Evolutionary conservation across 2,113 vertebrate species (phyloP).

Genomic region (Pterophyllum scalare): DNA sequence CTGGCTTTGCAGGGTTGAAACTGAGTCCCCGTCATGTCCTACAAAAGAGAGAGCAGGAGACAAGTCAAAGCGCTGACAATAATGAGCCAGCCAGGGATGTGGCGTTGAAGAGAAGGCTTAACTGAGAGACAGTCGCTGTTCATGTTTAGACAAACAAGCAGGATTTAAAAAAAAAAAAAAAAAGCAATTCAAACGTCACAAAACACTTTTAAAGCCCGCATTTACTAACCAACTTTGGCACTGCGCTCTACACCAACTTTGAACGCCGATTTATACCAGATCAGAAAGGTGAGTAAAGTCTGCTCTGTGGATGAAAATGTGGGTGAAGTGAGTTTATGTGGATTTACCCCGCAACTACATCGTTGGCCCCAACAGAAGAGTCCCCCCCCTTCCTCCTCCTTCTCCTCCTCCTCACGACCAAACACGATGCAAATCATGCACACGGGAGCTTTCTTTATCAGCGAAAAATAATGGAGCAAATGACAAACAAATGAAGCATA

Average conservation of each 20-base stretch:
- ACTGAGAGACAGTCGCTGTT: constrained; percentile 43
- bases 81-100: constrained; percentile 62
- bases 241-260: background rate
- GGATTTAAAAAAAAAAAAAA: constrained; percentile 15
- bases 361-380: constrained; percentile 25
- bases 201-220: background rate
- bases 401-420: constrained; percentile 28
- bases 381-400: background rate
- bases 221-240: background rate
- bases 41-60: constrained; percentile 73
- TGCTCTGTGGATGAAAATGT: constrained; percentile 24
- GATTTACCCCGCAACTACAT: constrained; percentile 37
- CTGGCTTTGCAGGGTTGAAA: constrained; percentile 73
- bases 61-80: constrained; percentile 70
- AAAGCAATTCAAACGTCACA: constrained; percentile 1
- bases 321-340: constrained; percentile 38
- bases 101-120: constrained; percentile 45
- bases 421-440: constrained; percentile 57
- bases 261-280: background rate
- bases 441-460: constrained; percentile 49
- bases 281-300: constrained; percentile 6
- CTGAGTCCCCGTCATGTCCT: constrained; percentile 83
- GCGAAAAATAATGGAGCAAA: constrained; percentile 39
- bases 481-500: constrained; percentile 45
- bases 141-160: constrained; percentile 47